A percentile compares a stretch with the other conserved stretches of the same genome.
These are phyloP conservation scores for Eciton burchellii DNA, from an alignment of 1,140 invertebrate genomes.

Conservation along the genomic window DNA sequence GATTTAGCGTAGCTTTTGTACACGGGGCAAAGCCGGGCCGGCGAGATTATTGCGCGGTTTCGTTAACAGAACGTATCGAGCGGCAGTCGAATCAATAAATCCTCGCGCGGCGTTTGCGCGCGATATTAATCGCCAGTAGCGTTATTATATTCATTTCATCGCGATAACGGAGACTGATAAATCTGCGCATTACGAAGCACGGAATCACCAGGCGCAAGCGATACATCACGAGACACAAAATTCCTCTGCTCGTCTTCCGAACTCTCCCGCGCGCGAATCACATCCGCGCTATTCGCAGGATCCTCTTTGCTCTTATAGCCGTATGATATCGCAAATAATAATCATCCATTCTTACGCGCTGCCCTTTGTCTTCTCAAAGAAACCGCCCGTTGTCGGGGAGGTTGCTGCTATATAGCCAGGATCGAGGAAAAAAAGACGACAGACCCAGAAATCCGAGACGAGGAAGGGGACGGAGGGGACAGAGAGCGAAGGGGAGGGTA, in stretches of 20 bases:
- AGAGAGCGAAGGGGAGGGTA: constrained; percentile 31
- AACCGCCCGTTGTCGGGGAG: constrained; percentile 34
- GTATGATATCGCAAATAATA: constrained; percentile 6
- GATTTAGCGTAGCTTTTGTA: constrained; percentile 35
- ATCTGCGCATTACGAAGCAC: too few species aligned
- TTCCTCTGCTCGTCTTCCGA: too few species aligned
- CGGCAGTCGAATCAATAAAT: not conserved
- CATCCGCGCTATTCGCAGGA: not conserved
- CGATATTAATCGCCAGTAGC: not conserved
- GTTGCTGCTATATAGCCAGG: constrained; percentile 6
- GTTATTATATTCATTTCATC: not conserved
- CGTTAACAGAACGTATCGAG: not conserved
- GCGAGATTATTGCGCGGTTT: constrained; percentile 7
- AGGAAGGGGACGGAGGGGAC: not conserved
- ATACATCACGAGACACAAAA: too few species aligned
- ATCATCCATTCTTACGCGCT: not conserved
- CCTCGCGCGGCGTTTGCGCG: not conserved
- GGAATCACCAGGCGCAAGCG: too few species aligned
- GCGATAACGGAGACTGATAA: not conserved
- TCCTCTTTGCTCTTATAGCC: too few species aligned
- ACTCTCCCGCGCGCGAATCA: not conserved
- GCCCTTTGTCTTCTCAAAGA: constrained; percentile 22
- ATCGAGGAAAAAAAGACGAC: not conserved
- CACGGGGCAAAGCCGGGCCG: constrained; percentile 12
- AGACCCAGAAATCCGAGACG: constrained; percentile 34